A percentile compares a stretch with the other conserved stretches of the same genome.
phyloP scores from a whole-genome alignment of 2,797 vertebrate species.

The Gadopsis bispinosus region DNA sequence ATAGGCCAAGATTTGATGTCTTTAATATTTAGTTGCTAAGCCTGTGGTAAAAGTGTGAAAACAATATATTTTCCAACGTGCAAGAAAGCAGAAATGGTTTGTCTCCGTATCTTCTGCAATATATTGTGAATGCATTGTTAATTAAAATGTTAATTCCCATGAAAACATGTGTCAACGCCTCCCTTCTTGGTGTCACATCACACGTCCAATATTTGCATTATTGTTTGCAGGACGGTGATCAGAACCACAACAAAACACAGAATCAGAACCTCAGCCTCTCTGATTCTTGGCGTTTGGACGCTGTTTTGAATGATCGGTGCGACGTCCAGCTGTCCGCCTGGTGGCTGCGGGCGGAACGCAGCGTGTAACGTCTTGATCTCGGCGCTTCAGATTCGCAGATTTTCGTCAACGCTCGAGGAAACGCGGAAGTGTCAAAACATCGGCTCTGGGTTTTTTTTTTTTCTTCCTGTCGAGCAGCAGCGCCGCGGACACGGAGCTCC shows the following conservation, averaged over 20 bases:
- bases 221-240: too few species aligned
- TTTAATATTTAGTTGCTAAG: not conserved
- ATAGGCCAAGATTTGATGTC: not conserved
- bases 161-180: too few species aligned
- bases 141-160: too few species aligned
- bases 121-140: not conserved
- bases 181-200: too few species aligned
- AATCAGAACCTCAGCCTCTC: too few species aligned
- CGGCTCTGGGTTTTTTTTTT: slow-evolving; percentile 17
- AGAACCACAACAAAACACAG: not conserved
- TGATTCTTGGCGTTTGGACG: not conserved
- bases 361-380: not conserved
- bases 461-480: slow-evolving; percentile 37
- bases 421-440: slow-evolving; percentile 77
- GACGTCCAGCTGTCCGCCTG: too few species aligned
- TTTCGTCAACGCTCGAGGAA: slow-evolving; percentile 69
- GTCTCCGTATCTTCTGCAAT: not conserved
- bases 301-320: not conserved
- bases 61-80: not conserved
- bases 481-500: not conserved
- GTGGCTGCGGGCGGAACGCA: too few species aligned
- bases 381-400: slow-evolving; percentile 38
- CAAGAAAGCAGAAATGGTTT: not conserved
- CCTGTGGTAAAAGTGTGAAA: not conserved
- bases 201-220: not conserved